These are phyloP conservation scores for Sylvia borin DNA, from an alignment of 2,797 vertebrate genomes.

Conservation along the genomic window DNA sequence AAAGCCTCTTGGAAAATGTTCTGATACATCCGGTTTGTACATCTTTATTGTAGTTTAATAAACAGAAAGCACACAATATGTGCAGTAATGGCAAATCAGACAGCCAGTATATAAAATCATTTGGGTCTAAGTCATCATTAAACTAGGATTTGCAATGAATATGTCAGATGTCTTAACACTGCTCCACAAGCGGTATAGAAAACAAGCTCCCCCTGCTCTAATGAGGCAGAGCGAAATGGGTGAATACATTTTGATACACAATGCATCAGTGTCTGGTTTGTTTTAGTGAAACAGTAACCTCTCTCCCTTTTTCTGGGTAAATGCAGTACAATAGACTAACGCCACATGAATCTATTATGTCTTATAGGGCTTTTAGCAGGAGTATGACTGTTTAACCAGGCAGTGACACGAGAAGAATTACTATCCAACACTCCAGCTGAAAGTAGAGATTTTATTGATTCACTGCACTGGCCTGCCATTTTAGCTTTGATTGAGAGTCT, in stretches of 20 bases:
- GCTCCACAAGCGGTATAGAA: constrained; percentile 52
- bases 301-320: constrained; percentile 76
- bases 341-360: constrained; percentile 84
- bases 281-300: constrained; percentile 78
- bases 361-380: constrained; percentile 74
- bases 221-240: constrained; percentile 63
- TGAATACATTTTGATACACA: constrained; percentile 78
- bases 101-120: constrained; percentile 32
- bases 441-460: constrained; percentile 85
- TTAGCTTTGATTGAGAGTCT: constrained; percentile 82
- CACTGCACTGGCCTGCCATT: constrained; percentile 77
- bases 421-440: constrained; percentile 79
- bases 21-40: constrained; percentile 4
- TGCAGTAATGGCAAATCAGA: constrained; percentile 32
- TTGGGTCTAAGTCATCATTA: constrained; percentile 49
- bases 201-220: constrained; percentile 50
- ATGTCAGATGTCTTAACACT: constrained; percentile 63
- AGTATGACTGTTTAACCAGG: constrained; percentile 84
- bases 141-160: constrained; percentile 60
- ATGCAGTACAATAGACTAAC: constrained; percentile 78
- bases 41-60: constrained; percentile 31
- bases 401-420: constrained; percentile 83
- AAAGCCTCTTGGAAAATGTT: not conserved
- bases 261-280: constrained; percentile 79
- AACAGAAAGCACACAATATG: constrained; percentile 48